These are phyloP conservation scores for Oceanodroma leucorhoa DNA, from an alignment of 2,797 vertebrate species.

Conservation along the genomic window DNA sequence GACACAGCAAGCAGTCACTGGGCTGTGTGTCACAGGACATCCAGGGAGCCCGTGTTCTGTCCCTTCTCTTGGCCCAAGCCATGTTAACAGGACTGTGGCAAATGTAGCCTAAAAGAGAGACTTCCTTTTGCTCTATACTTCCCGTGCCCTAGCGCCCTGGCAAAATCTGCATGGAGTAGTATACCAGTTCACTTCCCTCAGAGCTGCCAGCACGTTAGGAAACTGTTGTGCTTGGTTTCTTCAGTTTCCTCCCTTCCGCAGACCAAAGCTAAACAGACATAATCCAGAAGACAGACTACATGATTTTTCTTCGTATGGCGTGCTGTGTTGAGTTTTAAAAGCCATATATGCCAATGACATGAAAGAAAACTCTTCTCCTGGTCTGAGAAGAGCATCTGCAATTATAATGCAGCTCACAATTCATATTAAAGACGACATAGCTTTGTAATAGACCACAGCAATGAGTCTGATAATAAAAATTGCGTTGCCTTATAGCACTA, in stretches of 20 bases:
- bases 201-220: neutral
- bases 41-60: neutral
- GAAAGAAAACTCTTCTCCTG: neutral
- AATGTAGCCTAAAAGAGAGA: neutral
- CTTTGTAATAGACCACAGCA: neutral
- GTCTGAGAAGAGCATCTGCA: neutral
- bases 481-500: neutral
- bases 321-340: neutral
- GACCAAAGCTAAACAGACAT: neutral
- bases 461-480: neutral
- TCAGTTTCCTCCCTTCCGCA: neutral
- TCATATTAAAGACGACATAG: neutral
- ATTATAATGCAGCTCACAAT: neutral
- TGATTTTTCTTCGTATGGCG: neutral
- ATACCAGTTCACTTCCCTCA: neutral
- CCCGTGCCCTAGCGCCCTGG: rapidly evolving
- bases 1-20: no score
- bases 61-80: neutral
- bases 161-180: neutral
- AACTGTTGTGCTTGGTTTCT: neutral
- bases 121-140: neutral
- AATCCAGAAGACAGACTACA: neutral
- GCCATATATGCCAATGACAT: neutral
- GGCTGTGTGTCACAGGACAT: neutral
- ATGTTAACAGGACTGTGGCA: neutral